These are phyloP conservation scores for Rhinoraja longicauda DNA, from an alignment of 2,797 vertebrate species.

Conservation along the genomic window DNA sequence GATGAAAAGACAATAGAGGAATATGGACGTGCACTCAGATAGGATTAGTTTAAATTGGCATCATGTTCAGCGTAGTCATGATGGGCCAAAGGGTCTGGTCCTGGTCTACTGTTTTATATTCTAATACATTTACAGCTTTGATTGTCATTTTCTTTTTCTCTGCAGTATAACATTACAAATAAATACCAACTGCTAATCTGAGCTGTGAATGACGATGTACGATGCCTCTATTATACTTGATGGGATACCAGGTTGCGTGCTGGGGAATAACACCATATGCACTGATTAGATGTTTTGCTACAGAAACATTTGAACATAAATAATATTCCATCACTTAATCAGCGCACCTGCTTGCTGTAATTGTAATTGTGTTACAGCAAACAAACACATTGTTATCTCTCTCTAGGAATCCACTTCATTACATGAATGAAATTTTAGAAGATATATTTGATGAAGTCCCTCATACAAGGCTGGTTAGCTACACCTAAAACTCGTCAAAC, in stretches of 20 bases:
- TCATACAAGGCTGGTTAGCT: too few relatives aligned
- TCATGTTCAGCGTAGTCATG: too few relatives aligned
- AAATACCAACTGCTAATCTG: neutral
- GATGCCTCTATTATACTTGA: too few relatives aligned
- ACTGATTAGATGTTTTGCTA: constrained; percentile 14
- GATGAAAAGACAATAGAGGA: too few relatives aligned
- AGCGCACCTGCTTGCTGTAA: constrained; percentile 10
- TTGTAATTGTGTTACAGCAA: neutral
- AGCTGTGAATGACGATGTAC: neutral
- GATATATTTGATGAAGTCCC: too few relatives aligned
- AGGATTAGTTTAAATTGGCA: too few relatives aligned
- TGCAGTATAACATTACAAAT: neutral
- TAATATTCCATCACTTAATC: neutral
- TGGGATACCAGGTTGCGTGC: neutral
- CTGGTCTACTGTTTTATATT: too few relatives aligned
- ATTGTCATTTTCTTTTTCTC: neutral
- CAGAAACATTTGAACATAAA: constrained; percentile 2
- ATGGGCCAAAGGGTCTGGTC: too few relatives aligned
- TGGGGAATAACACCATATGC: neutral
- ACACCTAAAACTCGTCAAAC: too few relatives aligned
- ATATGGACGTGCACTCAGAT: too few relatives aligned
- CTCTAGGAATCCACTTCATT: neutral
- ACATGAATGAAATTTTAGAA: too few relatives aligned
- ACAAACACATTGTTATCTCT: constrained; percentile 29
- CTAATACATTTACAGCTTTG: neutral